phyloP scores from a whole-genome alignment of 2,797 vertebrate genomes.

The Gymnodraco acuticeps region DNA sequence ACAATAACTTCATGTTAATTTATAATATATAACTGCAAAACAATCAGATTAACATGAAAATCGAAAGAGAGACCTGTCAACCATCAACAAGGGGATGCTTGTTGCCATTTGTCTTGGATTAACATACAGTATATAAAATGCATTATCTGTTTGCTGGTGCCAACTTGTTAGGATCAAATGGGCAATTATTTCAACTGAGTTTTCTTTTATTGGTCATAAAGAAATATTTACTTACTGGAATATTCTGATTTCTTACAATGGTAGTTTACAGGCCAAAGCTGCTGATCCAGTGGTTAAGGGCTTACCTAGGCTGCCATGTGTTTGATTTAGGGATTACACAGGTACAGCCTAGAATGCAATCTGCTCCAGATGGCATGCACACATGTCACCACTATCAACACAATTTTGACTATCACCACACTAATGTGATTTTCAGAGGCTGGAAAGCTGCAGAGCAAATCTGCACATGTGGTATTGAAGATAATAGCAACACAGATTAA shows the following conservation, averaged over 20 bases:
- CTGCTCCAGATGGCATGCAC: constrained; percentile 29
- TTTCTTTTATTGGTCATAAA: too few species aligned
- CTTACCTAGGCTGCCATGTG: constrained; percentile 54
- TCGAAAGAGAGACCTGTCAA: constrained; percentile 1
- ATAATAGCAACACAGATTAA: not conserved
- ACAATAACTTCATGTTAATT: not conserved
- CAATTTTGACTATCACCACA: constrained; percentile 29
- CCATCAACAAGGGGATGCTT: too few species aligned
- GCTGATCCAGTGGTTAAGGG: constrained; percentile 31
- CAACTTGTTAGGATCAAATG: too few species aligned
- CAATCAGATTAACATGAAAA: not conserved
- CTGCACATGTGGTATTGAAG: not conserved
- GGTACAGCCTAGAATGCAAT: constrained; percentile 54
- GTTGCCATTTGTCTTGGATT: too few species aligned
- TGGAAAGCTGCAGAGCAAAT: not conserved
- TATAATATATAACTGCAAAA: not conserved
- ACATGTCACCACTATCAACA: constrained; percentile 33
- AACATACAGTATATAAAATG: too few species aligned
- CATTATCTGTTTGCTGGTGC: too few species aligned
- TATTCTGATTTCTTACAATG: constrained; percentile 19
- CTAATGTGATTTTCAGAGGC: constrained; percentile 11
- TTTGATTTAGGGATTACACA: constrained; percentile 69
- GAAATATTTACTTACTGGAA: not conserved
- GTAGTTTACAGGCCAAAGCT: constrained; percentile 7
- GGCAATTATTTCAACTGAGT: too few species aligned